A percentile compares a stretch with the other conserved stretches of the same genome.
phyloP scores from a whole-genome alignment of 2,113 vertebrate genomes.

The Aspiorhynchus laticeps region DNA sequence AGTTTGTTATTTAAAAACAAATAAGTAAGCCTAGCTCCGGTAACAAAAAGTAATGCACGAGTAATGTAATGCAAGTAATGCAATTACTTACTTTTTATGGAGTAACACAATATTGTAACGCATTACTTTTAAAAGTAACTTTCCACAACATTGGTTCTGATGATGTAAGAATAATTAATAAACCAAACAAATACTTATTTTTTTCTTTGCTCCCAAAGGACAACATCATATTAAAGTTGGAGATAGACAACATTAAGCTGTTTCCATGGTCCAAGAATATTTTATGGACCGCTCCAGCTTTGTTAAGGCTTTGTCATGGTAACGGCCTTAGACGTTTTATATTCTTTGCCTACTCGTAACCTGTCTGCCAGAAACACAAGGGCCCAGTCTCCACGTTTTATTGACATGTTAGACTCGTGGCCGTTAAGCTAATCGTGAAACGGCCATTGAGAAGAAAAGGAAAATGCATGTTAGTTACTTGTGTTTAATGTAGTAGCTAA shows the following conservation, averaged over 20 bases:
- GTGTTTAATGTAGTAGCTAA: conserved; percentile 35
- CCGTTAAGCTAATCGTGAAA: conserved; percentile 48
- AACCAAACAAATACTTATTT: not conserved
- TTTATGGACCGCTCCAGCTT: conserved; percentile 25
- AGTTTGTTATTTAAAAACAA: no score
- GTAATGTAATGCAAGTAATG: no score
- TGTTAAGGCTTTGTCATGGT: conserved; percentile 40
- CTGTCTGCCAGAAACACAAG: conserved; percentile 46
- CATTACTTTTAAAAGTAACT: no score
- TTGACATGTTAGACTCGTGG: conserved; percentile 38
- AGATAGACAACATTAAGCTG: conserved; percentile 31
- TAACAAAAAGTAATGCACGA: no score
- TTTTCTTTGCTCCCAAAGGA: not conserved
- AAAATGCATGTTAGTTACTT: conserved; percentile 35
- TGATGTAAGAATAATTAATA: not conserved
- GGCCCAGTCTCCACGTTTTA: conserved; percentile 44
- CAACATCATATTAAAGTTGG: not conserved
- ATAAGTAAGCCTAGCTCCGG: no score
- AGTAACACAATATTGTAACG: no score
- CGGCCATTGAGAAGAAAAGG: not conserved
- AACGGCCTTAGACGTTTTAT: conserved; percentile 38
- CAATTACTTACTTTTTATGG: not conserved
- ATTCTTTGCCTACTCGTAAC: conserved; percentile 26
- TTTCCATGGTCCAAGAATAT: conserved; percentile 28
- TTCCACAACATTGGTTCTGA: not conserved